These are phyloP conservation scores for Hemibagrus wyckioides DNA, from an alignment of 2,113 vertebrate genomes.

Conservation along the genomic window DNA sequence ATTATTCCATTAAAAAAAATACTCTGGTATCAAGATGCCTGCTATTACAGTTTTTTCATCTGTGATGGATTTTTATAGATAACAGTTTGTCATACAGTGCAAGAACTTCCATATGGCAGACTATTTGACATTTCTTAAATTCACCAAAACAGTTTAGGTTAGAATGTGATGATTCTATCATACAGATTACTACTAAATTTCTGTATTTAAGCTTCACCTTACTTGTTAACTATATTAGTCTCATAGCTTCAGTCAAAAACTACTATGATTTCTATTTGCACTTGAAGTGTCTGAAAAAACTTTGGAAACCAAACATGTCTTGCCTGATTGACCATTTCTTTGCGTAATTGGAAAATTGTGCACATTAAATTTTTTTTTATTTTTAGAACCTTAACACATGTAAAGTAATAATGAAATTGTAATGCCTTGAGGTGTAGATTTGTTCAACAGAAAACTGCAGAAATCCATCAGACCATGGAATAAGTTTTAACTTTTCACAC, in stretches of 20 bases:
- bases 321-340: neutral
- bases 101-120: neutral
- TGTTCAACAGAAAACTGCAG: neutral
- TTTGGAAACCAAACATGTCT: neutral
- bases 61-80: neutral
- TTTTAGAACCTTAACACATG: neutral
- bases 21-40: neutral
- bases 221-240: neutral
- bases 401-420: neutral
- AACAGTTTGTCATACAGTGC: neutral
- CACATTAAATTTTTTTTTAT: neutral
- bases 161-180: neutral
- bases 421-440: neutral
- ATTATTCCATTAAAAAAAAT: too few relatives aligned
- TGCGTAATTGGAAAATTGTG: neutral
- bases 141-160: neutral
- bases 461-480: neutral
- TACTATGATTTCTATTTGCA: neutral
- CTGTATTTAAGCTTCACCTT: neutral
- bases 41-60: neutral
- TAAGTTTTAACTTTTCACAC: conserved; percentile 8
- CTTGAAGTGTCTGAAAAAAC: neutral
- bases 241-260: neutral
- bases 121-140: neutral
- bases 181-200: neutral